Conservation (phyloP, 2,113 vertebrate genomes). For the Australoheros scitulus region DNA sequence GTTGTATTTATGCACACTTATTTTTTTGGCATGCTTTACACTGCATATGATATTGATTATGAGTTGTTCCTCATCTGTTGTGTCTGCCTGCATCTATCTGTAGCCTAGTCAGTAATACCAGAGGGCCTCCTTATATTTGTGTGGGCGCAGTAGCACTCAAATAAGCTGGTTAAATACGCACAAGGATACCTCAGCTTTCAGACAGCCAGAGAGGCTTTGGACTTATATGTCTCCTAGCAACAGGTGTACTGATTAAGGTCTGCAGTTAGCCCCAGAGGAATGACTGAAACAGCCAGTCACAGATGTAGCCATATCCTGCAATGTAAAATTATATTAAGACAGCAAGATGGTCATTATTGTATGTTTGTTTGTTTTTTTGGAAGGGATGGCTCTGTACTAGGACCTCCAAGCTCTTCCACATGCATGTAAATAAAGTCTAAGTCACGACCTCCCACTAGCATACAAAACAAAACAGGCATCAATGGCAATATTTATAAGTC, state of each 20-base stretch:
- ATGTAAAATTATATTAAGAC: constrained; percentile 20
- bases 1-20: neutral
- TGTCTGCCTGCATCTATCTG: constrained; percentile 26
- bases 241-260: constrained; percentile 81
- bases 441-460: neutral
- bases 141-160: constrained; percentile 79
- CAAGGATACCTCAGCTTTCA: constrained; percentile 80
- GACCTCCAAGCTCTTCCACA: neutral
- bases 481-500: neutral
- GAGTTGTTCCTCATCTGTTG: constrained; percentile 21
- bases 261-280: constrained; percentile 70
- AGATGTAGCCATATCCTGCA: constrained; percentile 13
- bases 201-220: constrained; percentile 82
- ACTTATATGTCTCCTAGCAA: constrained; percentile 87
- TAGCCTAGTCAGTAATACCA: constrained; percentile 60
- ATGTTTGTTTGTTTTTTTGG: neutral
- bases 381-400: neutral
- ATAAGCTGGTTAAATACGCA: constrained; percentile 87
- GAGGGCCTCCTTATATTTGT: constrained; percentile 70
- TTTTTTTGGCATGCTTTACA: neutral
- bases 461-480: neutral
- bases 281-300: constrained; percentile 55
- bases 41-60: neutral
- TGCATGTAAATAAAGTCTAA: neutral
- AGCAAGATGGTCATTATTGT: neutral